Percentiles rank a stretch among this genome's conserved stretches.
These are phyloP conservation scores for Leptinotarsa rubiginosa DNA, from an alignment of 2,888 invertebrate species.

Conservation along the genomic window DNA sequence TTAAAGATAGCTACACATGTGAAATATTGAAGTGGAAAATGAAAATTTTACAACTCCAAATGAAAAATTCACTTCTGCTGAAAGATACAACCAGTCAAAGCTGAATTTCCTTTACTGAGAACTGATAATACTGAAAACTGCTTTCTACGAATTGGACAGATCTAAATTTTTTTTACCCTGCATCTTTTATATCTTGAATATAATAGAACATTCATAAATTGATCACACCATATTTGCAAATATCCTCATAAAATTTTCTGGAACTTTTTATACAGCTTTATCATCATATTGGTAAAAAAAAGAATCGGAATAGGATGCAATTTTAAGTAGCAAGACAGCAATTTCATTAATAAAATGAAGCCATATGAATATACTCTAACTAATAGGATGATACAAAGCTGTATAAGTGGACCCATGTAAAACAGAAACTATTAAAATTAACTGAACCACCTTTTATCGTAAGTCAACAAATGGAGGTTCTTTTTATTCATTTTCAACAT, in stretches of 20 bases:
- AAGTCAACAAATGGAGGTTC: not conserved
- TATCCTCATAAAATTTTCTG: not conserved
- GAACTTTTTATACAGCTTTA: conserved; percentile 1
- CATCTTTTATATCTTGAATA: no score
- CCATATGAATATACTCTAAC: not conserved
- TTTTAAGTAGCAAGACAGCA: not conserved
- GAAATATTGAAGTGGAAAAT: no score
- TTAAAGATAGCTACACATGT: no score
- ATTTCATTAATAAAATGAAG: not conserved
- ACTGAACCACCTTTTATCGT: no score
- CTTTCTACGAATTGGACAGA: no score
- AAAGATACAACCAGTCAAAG: not conserved
- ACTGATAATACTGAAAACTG: no score
- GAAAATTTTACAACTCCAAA: no score
- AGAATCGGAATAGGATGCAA: not conserved
- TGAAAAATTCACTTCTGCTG: no score
- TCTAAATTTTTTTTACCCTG: not conserved
- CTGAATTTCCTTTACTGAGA: not conserved
- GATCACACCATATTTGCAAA: not conserved
- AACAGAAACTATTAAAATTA: no score
- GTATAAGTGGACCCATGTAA: no score
- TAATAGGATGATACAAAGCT: not conserved
- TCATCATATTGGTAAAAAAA: not conserved
- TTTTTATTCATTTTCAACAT: not conserved
- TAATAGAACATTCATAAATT: not conserved